Percentiles rank a stretch among this genome's conserved stretches.
These are phyloP conservation scores for Eptatretus burgeri DNA, from an alignment of 2,113 vertebrate genomes.

Conservation along the genomic window DNA sequence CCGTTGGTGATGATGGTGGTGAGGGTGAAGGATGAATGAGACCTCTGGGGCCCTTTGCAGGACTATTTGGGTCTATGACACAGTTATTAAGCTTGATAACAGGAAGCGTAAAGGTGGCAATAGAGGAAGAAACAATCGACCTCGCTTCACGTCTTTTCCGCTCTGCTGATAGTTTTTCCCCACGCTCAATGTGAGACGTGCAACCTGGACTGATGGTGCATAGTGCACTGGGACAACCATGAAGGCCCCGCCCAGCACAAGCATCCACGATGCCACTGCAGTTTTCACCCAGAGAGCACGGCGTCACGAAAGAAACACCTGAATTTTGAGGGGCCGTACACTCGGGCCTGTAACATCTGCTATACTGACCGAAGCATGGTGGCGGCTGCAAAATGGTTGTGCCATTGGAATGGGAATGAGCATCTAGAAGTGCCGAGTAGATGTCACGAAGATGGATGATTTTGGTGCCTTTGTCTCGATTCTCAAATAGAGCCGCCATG, in stretches of 20 bases:
- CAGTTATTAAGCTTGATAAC: slow-evolving; percentile 99
- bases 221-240: slow-evolving; percentile 21
- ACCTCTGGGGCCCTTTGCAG: too few relatives aligned
- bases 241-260: slow-evolving; percentile 30
- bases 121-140: slow-evolving; percentile 78
- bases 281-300: slow-evolving; percentile 17
- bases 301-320: slow-evolving; percentile 32
- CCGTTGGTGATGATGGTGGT: too few relatives aligned
- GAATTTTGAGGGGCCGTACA: slow-evolving; percentile 28
- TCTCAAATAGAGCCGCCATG: slow-evolving; percentile 86
- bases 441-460: slow-evolving; percentile 98
- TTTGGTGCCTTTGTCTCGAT: slow-evolving; percentile 90
- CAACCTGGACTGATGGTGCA: slow-evolving; percentile 38
- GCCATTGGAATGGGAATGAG: slow-evolving; percentile 58
- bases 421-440: slow-evolving; percentile 91
- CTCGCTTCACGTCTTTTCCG: slow-evolving; percentile 41
- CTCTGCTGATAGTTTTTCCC: slow-evolving; percentile 24
- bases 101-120: slow-evolving; percentile 74
- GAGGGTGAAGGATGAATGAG: too few relatives aligned
- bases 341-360: slow-evolving; percentile 19
- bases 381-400: slow-evolving; percentile 23
- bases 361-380: slow-evolving; percentile 22
- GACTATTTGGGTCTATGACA: slow-evolving; percentile 32
- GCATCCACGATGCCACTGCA: slow-evolving; percentile 31
- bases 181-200: slow-evolving; percentile 23